A percentile compares a stretch with the other conserved stretches of the same genome.
These are phyloP conservation scores for Branchinecta lindahli DNA, from an alignment of 1,140 invertebrate species.

Conservation along the genomic window DNA sequence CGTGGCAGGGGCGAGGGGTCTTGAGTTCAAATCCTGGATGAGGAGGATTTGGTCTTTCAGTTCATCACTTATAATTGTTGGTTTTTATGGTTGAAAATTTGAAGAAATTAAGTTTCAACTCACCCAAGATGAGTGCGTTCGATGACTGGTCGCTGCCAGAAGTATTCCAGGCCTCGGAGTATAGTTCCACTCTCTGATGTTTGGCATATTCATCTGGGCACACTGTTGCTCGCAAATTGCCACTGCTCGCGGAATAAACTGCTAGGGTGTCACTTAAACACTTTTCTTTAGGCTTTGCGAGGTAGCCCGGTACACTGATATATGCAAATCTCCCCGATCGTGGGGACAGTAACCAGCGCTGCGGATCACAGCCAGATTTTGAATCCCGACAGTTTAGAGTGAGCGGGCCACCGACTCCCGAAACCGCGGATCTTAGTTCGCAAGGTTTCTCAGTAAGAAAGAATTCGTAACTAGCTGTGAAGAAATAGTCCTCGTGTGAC, in stretches of 20 bases:
- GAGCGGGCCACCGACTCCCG: conserved; percentile 14
- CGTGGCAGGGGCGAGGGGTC: too few species aligned
- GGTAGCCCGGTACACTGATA: conserved; percentile 16
- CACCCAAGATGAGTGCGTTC: neutral
- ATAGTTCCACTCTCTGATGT: neutral
- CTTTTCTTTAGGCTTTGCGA: neutral
- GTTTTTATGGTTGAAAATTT: too few species aligned
- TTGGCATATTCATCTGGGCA: conserved; percentile 1
- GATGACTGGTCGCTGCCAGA: neutral
- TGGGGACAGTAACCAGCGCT: conserved; percentile 19
- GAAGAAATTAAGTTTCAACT: too few species aligned
- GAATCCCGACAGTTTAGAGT: conserved; percentile 14
- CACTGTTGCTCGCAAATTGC: neutral
- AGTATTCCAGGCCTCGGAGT: neutral
- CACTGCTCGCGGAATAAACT: neutral
- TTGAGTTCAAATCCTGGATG: too few species aligned
- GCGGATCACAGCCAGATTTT: conserved; percentile 16
- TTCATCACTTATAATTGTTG: too few species aligned
- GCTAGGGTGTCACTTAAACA: neutral
- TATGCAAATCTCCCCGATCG: conserved; percentile 16
- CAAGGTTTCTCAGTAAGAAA: conserved; percentile 25
- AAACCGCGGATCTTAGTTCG: conserved; percentile 15
- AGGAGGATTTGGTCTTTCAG: too few species aligned
- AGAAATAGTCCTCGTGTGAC: conserved; percentile 60
- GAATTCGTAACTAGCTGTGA: conserved; percentile 62